Conservation (phyloP, 2,797 vertebrate species). For the Myotis planiceps region DNA sequence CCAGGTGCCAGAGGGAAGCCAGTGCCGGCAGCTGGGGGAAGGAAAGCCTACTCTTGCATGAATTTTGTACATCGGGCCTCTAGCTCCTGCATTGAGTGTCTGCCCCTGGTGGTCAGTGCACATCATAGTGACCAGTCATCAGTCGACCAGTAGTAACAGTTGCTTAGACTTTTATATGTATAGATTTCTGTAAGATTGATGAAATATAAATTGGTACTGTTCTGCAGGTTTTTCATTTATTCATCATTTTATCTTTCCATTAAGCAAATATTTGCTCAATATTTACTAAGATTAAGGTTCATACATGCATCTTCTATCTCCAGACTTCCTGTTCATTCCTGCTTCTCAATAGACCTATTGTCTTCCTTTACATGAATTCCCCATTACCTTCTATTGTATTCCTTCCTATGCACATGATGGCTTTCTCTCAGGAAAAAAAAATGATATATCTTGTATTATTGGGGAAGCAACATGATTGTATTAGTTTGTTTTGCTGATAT, state of each 20-base stretch:
- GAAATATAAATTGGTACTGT: neutral
- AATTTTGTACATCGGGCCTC: neutral
- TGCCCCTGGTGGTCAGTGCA: no score
- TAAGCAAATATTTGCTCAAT: neutral
- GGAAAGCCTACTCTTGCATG: no score
- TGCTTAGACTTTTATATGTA: no score
- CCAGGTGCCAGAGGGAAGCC: no score
- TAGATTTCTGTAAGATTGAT: neutral
- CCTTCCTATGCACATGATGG: neutral
- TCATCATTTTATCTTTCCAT: slow-evolving; percentile 34
- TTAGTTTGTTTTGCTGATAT: neutral
- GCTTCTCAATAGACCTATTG: neutral
- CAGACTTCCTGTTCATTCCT: neutral
- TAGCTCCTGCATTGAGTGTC: neutral
- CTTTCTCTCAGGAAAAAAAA: neutral
- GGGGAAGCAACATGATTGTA: neutral
- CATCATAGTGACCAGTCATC: no score
- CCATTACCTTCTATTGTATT: neutral
- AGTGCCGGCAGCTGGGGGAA: no score
- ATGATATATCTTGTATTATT: neutral
- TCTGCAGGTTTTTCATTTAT: neutral
- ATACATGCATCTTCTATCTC: neutral
- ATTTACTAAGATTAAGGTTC: neutral
- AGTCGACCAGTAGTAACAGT: no score
- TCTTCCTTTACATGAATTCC: neutral